Evolutionary conservation across 2,888 invertebrate genomes (phyloP).

Genomic region (Pristionchus maxplancki): DNA sequence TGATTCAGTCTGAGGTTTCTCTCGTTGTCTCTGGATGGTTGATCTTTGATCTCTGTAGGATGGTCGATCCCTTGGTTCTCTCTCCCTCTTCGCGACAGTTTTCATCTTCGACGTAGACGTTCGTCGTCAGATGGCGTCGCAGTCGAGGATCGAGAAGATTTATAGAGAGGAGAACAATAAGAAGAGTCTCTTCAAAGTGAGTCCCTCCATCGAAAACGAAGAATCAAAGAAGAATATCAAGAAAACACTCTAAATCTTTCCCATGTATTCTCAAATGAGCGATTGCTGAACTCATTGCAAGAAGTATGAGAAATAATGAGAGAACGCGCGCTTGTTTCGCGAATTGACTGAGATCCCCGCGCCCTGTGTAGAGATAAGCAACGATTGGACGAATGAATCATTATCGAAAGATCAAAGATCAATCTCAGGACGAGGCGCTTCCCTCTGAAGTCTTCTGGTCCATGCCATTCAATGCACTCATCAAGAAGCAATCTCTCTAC

Average conservation of each 20-base stretch:
- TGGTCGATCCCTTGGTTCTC: conserved; percentile 64
- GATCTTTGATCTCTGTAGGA: conserved; percentile 29
- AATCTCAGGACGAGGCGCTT: conserved; percentile 72
- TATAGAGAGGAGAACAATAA: conserved; percentile 70
- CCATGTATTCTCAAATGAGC: neutral
- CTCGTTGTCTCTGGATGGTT: neutral
- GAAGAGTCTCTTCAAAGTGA: conserved; percentile 68
- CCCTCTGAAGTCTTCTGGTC: conserved; percentile 76
- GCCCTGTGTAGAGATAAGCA: neutral
- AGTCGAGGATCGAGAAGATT: conserved; percentile 69
- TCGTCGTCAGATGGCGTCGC: conserved; percentile 69
- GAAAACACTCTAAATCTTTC: neutral
- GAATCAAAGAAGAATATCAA: no score
- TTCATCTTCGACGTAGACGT: conserved; percentile 76
- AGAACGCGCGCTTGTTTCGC: neutral
- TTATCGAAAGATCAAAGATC: conserved; percentile 1
- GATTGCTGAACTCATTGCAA: neutral
- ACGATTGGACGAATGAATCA: conserved; percentile 10
- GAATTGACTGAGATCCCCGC: neutral
- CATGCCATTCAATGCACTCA: conserved; percentile 76
- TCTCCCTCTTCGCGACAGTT: conserved; percentile 76
- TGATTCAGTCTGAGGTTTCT: conserved; percentile 71
- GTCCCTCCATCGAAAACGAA: no score
- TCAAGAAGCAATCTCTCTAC: conserved; percentile 72
- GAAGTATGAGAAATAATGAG: neutral